A percentile compares a stretch with the other conserved stretches of the same genome.
These are phyloP conservation scores for Acanthopleura granulata DNA, from an alignment of 2,888 invertebrate species.

Conservation along the genomic window DNA sequence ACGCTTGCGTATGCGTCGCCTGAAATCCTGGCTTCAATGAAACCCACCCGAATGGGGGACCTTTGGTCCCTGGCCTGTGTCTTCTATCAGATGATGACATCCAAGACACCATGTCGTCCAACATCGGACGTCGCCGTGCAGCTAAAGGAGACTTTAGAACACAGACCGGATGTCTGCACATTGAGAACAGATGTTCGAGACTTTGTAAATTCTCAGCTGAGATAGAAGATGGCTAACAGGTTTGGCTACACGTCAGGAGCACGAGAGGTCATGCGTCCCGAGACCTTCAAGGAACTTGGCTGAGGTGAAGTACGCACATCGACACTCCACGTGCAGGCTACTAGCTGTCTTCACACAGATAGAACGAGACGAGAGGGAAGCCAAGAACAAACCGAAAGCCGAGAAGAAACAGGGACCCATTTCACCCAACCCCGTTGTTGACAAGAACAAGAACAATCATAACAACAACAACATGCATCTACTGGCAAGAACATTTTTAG, in stretches of 20 bases:
- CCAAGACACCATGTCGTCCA: neutral
- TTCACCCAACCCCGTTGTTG: neutral
- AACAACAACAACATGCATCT: too few relatives aligned
- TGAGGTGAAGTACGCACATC: neutral
- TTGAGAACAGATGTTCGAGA: neutral
- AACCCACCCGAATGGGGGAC: neutral
- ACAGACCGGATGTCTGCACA: neutral
- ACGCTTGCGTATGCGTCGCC: constrained; percentile 11
- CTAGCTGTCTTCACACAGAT: neutral
- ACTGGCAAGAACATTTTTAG: too few relatives aligned
- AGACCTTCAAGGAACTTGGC: neutral
- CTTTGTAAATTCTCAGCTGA: neutral
- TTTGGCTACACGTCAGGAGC: neutral
- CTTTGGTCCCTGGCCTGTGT: constrained; percentile 1
- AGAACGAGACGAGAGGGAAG: neutral
- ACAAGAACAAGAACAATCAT: too few relatives aligned
- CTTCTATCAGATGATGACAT: neutral
- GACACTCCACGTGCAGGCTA: neutral
- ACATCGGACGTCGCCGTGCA: neutral
- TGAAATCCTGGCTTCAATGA: neutral
- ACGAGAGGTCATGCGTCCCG: neutral
- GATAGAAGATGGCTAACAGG: neutral
- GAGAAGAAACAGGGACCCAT: neutral
- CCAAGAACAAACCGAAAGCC: neutral
- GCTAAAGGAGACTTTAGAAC: neutral